Evolutionary conservation across 2,888 invertebrate genomes (phyloP), one percentile per base, ranked within the genome.

Genomic region (Phrixothrix hirtus): DNA sequence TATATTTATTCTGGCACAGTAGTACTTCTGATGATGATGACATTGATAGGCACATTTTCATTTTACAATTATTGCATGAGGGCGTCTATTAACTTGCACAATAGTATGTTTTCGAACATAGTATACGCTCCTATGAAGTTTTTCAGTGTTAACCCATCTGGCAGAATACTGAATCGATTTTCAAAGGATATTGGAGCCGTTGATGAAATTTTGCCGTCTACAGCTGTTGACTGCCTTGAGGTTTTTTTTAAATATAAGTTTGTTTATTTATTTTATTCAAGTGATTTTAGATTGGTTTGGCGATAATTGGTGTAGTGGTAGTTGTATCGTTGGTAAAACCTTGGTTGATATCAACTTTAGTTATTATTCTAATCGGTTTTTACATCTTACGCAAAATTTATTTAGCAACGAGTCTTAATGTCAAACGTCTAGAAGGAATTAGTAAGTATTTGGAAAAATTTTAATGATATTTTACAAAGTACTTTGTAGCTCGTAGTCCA

Each of bases 261-360:
- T 1, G 89, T 96, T 3, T 96, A 15, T 21, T 6, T 3, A 43
- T 17, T 7, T 17, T 4, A 13, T 16, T 11, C 4, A 15, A 32
- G 16, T 29, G 13, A 62, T 76, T 83, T 2, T 81, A 85, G 72
- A 79, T 86, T 30, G 81, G 81, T 17, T 73, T 86, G 14, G 75
- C 81, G 0, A 75, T 92, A 30, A 75, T 86, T 10, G 91, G 90
- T 6, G 84, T 90, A 10, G 77, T 89, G 4, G 77, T 86, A 0
- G 84, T 93, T 27, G 84, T 90, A 0, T 83, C 84, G 6, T 68
- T 86, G 1, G 84, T 89, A 5, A 89, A 89, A 75, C 84, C 83
- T 60, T 84, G 83, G 81, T 75, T 89, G 1, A 59, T 88, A 25
- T 62, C 87, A 11, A 87, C 88, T 0, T 86, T 89, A 0, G 73